Evolutionary conservation across 2,113 vertebrate species (phyloP).

Genomic region (Cyprinus carpio): DNA sequence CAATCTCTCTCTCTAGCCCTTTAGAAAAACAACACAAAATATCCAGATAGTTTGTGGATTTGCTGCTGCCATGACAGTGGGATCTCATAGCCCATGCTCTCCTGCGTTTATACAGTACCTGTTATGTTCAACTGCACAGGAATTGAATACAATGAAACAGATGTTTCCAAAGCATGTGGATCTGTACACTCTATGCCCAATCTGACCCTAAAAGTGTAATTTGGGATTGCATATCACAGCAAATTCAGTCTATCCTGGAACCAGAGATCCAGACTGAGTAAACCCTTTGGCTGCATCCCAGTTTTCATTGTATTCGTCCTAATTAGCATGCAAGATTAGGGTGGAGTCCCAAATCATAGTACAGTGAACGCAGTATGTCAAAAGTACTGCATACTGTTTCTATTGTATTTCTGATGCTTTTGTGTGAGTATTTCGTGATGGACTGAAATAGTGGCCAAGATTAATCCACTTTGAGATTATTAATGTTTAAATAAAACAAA

Average conservation of each 20-base stretch:
- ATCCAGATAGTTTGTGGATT: conserved; percentile 25
- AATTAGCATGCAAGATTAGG: conserved; percentile 7
- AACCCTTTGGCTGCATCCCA: background rate
- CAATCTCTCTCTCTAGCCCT: conserved; percentile 5
- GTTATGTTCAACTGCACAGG: background rate
- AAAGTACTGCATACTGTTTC: background rate
- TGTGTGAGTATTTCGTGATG: background rate
- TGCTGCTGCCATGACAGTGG: conserved; percentile 14
- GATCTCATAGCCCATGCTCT: background rate
- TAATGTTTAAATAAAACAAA: too few relatives aligned
- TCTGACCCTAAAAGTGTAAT: background rate
- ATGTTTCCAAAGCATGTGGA: background rate
- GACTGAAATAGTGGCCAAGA: too few relatives aligned
- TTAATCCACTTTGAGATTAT: too few relatives aligned
- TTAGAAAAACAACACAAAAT: conserved; percentile 20
- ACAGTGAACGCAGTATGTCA: background rate
- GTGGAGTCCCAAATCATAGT: background rate
- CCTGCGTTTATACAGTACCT: background rate
- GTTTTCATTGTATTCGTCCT: background rate
- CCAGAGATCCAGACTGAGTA: background rate
- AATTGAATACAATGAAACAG: conserved; percentile 35
- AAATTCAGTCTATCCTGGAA: background rate
- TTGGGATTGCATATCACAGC: background rate
- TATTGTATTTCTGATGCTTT: background rate
- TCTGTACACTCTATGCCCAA: background rate